These are phyloP conservation scores for Glaucomys volans DNA, from an alignment of 2,113 vertebrate genomes.

Conservation along the genomic window DNA sequence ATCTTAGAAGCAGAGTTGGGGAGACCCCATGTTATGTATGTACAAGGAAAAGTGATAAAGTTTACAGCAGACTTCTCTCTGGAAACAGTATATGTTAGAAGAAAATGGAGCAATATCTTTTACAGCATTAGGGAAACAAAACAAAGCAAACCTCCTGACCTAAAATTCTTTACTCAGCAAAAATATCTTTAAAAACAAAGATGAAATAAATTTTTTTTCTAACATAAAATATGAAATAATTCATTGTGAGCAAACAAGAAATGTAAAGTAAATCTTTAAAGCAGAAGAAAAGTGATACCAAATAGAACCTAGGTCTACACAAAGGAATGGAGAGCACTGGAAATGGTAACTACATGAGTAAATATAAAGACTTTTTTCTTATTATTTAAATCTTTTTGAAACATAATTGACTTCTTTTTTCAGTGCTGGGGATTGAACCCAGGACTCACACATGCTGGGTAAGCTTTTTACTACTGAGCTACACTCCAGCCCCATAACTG, in stretches of 20 bases:
- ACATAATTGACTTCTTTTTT: too few species aligned
- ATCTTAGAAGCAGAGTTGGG: not conserved
- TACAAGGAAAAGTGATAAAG: constrained; percentile 19
- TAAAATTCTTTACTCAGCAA: constrained; percentile 18
- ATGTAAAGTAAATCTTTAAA: not conserved
- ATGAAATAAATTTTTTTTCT: not conserved
- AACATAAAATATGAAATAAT: not conserved
- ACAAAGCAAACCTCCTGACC: not conserved
- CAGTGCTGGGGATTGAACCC: too few species aligned
- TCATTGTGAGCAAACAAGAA: not conserved
- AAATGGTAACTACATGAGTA: too few species aligned
- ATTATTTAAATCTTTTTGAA: too few species aligned
- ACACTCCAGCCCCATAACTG: too few species aligned
- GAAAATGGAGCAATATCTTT: not conserved
- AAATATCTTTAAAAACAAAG: not conserved
- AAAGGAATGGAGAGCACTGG: too few species aligned
- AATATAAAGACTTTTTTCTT: too few species aligned
- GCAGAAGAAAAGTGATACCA: not conserved
- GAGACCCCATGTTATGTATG: not conserved
- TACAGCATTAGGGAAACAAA: not conserved
- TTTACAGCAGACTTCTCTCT: not conserved
- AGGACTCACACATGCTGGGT: too few species aligned
- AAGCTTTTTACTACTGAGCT: too few species aligned
- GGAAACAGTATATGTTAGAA: constrained; percentile 13
- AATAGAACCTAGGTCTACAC: too few species aligned